Base-by-base conservation (phyloP, 2,113 vertebrate genomes). In the Brienomyrus brachyistius region DNA sequence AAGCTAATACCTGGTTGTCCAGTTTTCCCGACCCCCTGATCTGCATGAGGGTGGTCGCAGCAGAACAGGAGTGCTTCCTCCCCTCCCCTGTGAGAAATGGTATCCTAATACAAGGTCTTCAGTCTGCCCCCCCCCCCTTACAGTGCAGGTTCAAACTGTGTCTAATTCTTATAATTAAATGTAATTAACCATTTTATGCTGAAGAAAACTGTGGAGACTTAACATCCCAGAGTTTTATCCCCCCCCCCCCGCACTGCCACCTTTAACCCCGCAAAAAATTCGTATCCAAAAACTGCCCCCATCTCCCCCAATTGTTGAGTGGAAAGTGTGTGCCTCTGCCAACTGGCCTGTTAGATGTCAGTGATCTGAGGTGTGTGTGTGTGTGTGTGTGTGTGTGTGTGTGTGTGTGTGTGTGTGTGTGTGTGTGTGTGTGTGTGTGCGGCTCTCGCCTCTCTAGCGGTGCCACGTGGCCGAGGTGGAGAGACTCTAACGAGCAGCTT, bases 401-500 rank as follows among this genome's bases (percentile, higher is more conserved):
- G 6, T 2, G 7, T 8, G 7, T 56, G 19, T 56, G 19, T 56
- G 19, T 54, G 17, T 19, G 52, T 19, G 4, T 5, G 3, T 6
- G 52, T 54, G 17, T 5, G 17, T 54, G 4, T 56, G 52, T 48
- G 1, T 56, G 5, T 21, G 45, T 4, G 82, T 1, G 6, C 0
- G 80, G 80, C 40, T 19, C 10, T 15, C 48, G 45, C 17, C 8
- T 27, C 50, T 17, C 48, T 27, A 23, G 21, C n/a, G 48, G 47
- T 31, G n/a, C 11, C 48, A 15, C 5, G 4, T 2, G 86, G 56
- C 59, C 62, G 52, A 88, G 45, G 83, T 91, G 86, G 51, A 56
- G 51, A 23, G 70, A 52, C 88, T 88, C 77, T 89, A 91, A 92
- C 70, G 56, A 90, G 89, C 56, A 80, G 91, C 82, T 90, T 82